A percentile compares a stretch with the other conserved stretches of the same genome.
phyloP scores from a whole-genome alignment of 2,888 invertebrate genomes.

The Chymomyza amoena region DNA sequence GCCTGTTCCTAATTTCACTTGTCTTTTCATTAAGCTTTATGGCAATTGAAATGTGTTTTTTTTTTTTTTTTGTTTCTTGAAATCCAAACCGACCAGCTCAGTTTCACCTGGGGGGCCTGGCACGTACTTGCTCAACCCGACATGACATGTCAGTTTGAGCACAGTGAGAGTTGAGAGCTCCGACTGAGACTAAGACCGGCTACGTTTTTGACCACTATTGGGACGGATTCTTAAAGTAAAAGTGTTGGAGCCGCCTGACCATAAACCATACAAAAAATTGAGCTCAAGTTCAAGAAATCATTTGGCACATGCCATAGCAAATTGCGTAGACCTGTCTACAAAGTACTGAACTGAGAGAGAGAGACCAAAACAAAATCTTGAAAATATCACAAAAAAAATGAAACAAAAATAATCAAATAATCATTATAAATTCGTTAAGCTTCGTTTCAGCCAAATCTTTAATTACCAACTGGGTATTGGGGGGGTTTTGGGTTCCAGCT shows the following conservation, averaged over 20 bases:
- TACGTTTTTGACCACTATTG: background rate
- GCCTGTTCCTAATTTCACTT: constrained; percentile 48
- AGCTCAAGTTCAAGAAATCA: constrained; percentile 43
- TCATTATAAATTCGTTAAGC: constrained; percentile 58
- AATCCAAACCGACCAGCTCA: constrained; percentile 2
- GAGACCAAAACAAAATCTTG: background rate
- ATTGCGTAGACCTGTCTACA: background rate
- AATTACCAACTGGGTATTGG: constrained; percentile 28
- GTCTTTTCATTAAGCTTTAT: constrained; percentile 11
- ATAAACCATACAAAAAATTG: constrained; percentile 25
- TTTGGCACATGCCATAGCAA: constrained; percentile 58
- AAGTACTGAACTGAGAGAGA: background rate
- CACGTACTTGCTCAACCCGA: constrained; percentile 48
- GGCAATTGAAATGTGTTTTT: constrained; percentile 18
- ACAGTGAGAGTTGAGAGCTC: constrained; percentile 48
- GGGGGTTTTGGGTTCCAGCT: constrained; percentile 4
- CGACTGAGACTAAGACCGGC: background rate
- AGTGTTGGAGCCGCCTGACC: constrained; percentile 36
- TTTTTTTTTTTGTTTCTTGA: too few relatives aligned
- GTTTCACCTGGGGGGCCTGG: constrained; percentile 50
- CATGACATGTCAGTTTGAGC: constrained; percentile 49
- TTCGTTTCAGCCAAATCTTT: constrained; percentile 33
- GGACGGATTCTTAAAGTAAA: constrained; percentile 60
- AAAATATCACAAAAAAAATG: background rate
- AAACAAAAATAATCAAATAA: constrained; percentile 28